Evolutionary conservation across 2,888 invertebrate species (phyloP).

Genomic region (Operophtera brumata): DNA sequence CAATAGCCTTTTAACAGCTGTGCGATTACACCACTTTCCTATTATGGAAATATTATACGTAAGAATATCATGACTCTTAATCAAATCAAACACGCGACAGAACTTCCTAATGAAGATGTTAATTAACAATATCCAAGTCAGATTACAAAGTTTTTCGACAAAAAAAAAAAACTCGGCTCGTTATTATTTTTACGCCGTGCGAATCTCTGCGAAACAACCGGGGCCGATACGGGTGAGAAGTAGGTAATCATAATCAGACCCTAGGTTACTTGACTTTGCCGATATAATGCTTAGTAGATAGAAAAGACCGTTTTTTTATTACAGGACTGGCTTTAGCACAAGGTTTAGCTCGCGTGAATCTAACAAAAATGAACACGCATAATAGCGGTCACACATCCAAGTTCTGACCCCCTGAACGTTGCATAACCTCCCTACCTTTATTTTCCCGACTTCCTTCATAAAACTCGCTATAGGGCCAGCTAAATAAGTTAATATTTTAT

Average conservation of each 20-base stretch:
- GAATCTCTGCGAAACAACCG: slow-evolving; percentile 12
- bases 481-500: too few species aligned
- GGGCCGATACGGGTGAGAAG: slow-evolving; percentile 8
- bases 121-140: slow-evolving; percentile 31
- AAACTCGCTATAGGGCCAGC: too few species aligned
- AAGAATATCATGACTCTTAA: background rate
- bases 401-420: too few species aligned
- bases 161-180: slow-evolving; percentile 23
- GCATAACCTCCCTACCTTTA: too few species aligned
- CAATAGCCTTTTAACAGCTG: background rate
- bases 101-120: slow-evolving; percentile 21
- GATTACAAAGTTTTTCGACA: slow-evolving; percentile 31
- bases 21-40: background rate
- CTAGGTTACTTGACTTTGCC: slow-evolving; percentile 27
- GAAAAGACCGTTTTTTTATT: slow-evolving; percentile 18
- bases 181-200: slow-evolving; percentile 29
- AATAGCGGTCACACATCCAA: background rate
- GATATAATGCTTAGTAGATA: slow-evolving; percentile 22
- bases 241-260: slow-evolving; percentile 28
- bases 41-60: background rate
- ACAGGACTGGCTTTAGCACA: background rate
- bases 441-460: too few species aligned
- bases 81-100: slow-evolving; percentile 5
- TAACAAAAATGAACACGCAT: background rate
- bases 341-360: background rate